Conservation (phyloP, 2,888 invertebrate species). For the Pinctada fucata region DNA sequence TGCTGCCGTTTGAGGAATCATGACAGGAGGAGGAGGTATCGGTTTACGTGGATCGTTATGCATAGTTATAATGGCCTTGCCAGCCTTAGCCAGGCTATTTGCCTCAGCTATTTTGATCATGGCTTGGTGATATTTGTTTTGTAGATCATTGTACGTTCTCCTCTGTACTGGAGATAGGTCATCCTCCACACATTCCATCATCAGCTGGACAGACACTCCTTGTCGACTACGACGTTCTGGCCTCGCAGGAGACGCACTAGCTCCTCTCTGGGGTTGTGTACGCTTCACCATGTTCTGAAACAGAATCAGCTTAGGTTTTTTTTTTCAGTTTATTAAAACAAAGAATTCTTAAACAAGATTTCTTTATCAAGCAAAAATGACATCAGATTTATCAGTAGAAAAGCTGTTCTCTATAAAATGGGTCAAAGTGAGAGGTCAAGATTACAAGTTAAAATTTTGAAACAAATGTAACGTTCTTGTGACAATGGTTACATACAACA, state of each 20-base stretch:
- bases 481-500: too few species aligned
- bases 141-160: conserved; percentile 82
- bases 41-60: conserved; percentile 43
- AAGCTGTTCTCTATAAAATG: too few species aligned
- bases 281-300: conserved; percentile 33
- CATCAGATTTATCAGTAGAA: neutral
- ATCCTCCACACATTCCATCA: conserved; percentile 85
- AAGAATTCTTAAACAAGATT: neutral
- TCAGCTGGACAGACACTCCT: conserved; percentile 47
- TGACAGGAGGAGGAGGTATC: conserved; percentile 40
- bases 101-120: conserved; percentile 50
- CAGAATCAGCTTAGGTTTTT: neutral
- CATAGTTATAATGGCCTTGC: conserved; percentile 49
- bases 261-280: neutral
- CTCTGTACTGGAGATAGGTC: conserved; percentile 84
- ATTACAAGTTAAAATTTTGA: too few species aligned
- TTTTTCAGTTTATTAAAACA: neutral
- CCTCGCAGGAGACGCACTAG: neutral
- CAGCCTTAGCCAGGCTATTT: conserved; percentile 47
- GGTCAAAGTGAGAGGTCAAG: too few species aligned
- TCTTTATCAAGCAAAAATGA: neutral
- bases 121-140: conserved; percentile 81
- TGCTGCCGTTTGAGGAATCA: too few species aligned
- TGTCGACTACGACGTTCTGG: neutral
- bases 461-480: too few species aligned